Base-by-base conservation (phyloP, 2,888 invertebrate species). In the Ochlodes sylvanus region DNA sequence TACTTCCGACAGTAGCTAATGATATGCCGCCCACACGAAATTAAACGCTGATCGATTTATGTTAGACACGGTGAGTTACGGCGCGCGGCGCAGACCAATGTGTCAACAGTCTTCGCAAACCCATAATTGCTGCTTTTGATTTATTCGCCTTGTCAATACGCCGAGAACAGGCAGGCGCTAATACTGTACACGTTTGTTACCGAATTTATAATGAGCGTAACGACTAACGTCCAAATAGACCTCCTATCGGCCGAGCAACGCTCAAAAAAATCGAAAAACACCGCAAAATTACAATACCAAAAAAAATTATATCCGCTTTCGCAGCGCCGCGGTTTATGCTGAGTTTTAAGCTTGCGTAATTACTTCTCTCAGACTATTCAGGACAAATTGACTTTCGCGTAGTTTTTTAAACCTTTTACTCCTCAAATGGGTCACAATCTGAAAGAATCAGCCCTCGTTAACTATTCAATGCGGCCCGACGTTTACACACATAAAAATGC, bases 1-100 rank as follows among this genome's bases (percentile, higher is more conserved):
- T 75, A 76, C 81, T 86, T 86, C 86, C 87, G 86, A 86, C 87
- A 86, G 82, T 78, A 78, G 83, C 80, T 79, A 79, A 81, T 74
- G 73, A 79, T 81, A 83, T 83, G 79, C 79, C 82, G 71, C 88
- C 90, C 80, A 89, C 90, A 78, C 77, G 70, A 79, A 85, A 86
- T 87, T 83, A 85, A 82, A 78, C 79, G 78, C 74, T 80, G 78
- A 84, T 85, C 82, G 82, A 78, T 85, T 86, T 81, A 84, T 73
- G 71, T 56, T 68, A 57, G 64, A 63, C 69, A 57, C 64, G 68
- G 69, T 71, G 70, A 70, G 57, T 69, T 65, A 72, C 70, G 69
- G 68, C 62, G 27, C 66, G 69, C 47, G 61, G 44, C 52, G 50
- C 70, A 41, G 62, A 7, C 65, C 34, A 63, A 67, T 69, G 69